These are phyloP conservation scores for Empis stercorea DNA, from an alignment of 2,888 invertebrate species.

Conservation along the genomic window DNA sequence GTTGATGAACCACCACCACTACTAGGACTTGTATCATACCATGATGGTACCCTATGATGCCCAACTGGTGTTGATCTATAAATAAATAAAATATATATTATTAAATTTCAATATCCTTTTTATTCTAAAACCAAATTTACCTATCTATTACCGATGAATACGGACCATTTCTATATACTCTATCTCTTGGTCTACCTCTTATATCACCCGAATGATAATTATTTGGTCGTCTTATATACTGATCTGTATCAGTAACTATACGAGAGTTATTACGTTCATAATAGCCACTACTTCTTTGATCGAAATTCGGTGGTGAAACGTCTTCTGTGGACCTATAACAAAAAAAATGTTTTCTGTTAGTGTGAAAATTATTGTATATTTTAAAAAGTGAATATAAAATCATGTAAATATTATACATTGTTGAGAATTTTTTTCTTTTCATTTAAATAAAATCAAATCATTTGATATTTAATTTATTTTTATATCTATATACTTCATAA, in stretches of 20 bases:
- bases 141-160: slow-evolving; percentile 34
- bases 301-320: slow-evolving; percentile 35
- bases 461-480: no score
- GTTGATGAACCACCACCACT: slow-evolving; percentile 29
- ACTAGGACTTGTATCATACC: slow-evolving; percentile 35
- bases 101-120: no score
- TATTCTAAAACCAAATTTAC: no score
- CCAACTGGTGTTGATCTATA: slow-evolving; percentile 17
- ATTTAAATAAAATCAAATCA: no score
- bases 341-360: no score
- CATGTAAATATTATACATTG: no score
- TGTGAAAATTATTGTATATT: no score
- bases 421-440: no score
- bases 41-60: slow-evolving; percentile 32
- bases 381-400: no score
- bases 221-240: slow-evolving; percentile 27
- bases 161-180: slow-evolving; percentile 36
- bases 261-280: slow-evolving; percentile 35
- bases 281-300: slow-evolving; percentile 34
- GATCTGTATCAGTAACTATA: slow-evolving; percentile 27
- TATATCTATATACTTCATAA: no score
- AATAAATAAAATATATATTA: not conserved
- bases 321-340: slow-evolving; percentile 37
- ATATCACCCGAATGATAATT: slow-evolving; percentile 25
- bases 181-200: slow-evolving; percentile 34